Base-by-base conservation (phyloP, 2,113 vertebrate genomes). In the Zosterops pallidus region DNA sequence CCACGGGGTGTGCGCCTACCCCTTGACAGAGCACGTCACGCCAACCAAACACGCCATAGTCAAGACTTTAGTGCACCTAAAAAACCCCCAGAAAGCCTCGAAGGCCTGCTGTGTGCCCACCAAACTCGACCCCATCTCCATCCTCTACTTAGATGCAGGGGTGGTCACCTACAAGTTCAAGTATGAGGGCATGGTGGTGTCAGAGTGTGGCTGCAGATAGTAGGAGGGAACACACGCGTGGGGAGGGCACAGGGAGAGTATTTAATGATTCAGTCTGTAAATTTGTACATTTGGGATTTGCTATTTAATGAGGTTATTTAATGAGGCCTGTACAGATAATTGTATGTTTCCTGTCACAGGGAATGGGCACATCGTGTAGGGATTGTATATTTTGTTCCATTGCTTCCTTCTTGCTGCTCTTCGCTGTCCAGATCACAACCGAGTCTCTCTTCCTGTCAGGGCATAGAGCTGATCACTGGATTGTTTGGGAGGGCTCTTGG, bases 141-240 rank as follows among this genome's bases (percentile, higher is more conserved):
- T 99, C 65, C 98, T 99, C 89, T 99, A 99, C 95, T 78, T 99
- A 97, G 99, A 99, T 89, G 99, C 99, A 46, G 99, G 99, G 2
- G 99, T 99, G 33, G 99, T 99, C 95, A 99, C 99, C 41, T 99
- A 99, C 98, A 99, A 99, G 98, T 99, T 99, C 96, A 99, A 99
- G 97, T 99, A 98, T 1, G 99, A 99, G 93, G 99, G 98, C 91
- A 99, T 99, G 99, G 98, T 98, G 9, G 99, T 99, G 68, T 98
- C 99, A 4, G 99, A 99, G 96, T 99, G 99, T 31, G 99, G 99
- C 84, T 99, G 99, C 97, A 98, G 99, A 99, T 99, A 99, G 98
- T 97, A 97, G 88, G 44, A 50, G 86, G 75, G 74, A 82, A 41
- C 3, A 4, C 62, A 6, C 2, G 21, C 24, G 0, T 17, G 37